These are phyloP conservation scores for Pteria penguin DNA, from an alignment of 2,888 invertebrate genomes.

Conservation along the genomic window DNA sequence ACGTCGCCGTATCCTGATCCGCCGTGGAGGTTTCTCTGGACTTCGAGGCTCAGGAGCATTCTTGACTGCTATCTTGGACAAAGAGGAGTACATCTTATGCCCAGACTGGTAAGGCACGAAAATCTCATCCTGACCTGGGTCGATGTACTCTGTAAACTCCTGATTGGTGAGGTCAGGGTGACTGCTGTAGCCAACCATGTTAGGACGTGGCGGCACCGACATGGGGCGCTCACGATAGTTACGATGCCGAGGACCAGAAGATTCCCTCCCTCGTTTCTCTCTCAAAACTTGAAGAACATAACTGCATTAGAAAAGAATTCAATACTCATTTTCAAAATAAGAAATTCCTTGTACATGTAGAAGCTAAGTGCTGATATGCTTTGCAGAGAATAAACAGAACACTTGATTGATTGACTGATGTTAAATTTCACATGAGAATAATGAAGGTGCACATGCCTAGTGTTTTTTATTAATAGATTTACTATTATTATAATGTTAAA, in stretches of 20 bases:
- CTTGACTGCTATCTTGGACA: slow-evolving; percentile 52
- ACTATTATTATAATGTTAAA: no score
- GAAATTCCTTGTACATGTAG: no score
- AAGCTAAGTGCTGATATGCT: no score
- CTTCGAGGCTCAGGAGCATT: slow-evolving; percentile 15
- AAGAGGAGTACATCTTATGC: slow-evolving; percentile 58
- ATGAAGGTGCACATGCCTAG: no score
- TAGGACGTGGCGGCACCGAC: slow-evolving; percentile 41
- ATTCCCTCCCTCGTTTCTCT: slow-evolving; percentile 54
- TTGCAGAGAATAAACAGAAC: no score
- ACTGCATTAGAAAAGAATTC: no score
- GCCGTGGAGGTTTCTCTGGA: slow-evolving; percentile 39
- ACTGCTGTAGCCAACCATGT: slow-evolving; percentile 57
- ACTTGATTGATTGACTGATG: no score
- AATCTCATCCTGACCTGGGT: slow-evolving; percentile 45
- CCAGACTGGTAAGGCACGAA: slow-evolving; percentile 51
- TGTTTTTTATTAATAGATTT: no score
- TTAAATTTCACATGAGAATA: no score
- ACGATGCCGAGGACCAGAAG: slow-evolving; percentile 28
- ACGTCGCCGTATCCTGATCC: slow-evolving; percentile 39
- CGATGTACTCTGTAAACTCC: slow-evolving; percentile 40
- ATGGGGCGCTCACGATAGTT: slow-evolving; percentile 40
- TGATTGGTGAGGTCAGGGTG: slow-evolving; percentile 66
- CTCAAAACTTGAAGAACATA: slow-evolving; percentile 59
- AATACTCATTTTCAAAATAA: no score